Evolutionary conservation across 2,113 vertebrate genomes (phyloP).

Genomic region (Sebastes schlegelii): DNA sequence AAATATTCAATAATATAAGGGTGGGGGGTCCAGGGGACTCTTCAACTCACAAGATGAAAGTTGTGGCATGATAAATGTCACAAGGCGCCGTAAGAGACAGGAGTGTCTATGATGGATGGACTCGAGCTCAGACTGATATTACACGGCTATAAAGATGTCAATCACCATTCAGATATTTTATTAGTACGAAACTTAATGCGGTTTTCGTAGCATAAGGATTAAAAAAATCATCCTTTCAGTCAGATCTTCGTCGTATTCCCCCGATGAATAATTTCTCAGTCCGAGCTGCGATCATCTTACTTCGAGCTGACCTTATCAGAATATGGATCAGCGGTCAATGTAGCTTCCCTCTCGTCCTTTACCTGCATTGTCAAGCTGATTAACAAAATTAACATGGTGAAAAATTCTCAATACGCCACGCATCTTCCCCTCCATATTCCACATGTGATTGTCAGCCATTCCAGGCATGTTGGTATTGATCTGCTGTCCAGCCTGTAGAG

Average conservation of each 20-base stretch:
- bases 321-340: conserved; percentile 63
- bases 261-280: conserved; percentile 56
- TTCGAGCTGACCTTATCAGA: conserved; percentile 60
- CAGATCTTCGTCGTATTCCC: conserved; percentile 47
- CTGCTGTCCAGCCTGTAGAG: conserved; percentile 77
- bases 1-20: conserved; percentile 85
- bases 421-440: conserved; percentile 61
- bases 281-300: conserved; percentile 30
- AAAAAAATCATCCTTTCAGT: conserved; percentile 34
- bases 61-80: conserved; percentile 83
- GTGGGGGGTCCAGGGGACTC: conserved; percentile 76
- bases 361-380: conserved; percentile 33
- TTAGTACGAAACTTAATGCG: conserved; percentile 34
- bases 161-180: conserved; percentile 69
- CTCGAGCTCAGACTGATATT: conserved; percentile 66
- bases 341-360: conserved; percentile 24
- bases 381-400: conserved; percentile 47
- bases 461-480: conserved; percentile 77
- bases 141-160: conserved; percentile 72
- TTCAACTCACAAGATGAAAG: conserved; percentile 79
- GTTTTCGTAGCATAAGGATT: conserved; percentile 40
- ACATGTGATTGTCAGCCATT: conserved; percentile 74
- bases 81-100: conserved; percentile 54
- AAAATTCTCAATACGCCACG: conserved; percentile 57
- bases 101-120: conserved; percentile 76